These are phyloP conservation scores for Hemitrygon akajei DNA, from an alignment of 2,797 vertebrate genomes.

Conservation along the genomic window DNA sequence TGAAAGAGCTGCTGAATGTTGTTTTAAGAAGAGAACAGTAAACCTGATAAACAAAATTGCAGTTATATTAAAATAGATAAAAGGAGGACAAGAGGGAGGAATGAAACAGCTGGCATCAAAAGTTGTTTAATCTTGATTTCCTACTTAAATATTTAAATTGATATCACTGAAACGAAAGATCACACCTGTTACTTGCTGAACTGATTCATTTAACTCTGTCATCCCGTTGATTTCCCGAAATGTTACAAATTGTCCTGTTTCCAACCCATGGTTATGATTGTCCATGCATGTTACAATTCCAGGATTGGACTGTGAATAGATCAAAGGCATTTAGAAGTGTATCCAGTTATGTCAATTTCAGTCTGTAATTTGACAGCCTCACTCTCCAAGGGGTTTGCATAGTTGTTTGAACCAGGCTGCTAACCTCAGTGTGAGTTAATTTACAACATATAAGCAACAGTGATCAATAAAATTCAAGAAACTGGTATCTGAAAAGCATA, in stretches of 20 bases:
- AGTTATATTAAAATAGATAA: background rate
- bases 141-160: slow-evolving; percentile 13
- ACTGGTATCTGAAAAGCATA: background rate
- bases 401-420: background rate
- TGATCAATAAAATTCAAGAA: background rate
- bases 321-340: background rate
- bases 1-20: background rate
- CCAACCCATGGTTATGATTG: slow-evolving; percentile 82
- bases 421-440: background rate
- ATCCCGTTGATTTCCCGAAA: slow-evolving; percentile 92
- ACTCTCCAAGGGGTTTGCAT: no score
- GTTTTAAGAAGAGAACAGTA: background rate
- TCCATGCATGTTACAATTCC: slow-evolving; percentile 92
- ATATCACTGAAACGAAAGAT: background rate
- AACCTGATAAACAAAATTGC: background rate
- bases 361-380: background rate
- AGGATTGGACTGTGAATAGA: slow-evolving; percentile 68
- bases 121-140: background rate
- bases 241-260: slow-evolving; percentile 81
- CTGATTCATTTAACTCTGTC: slow-evolving; percentile 74
- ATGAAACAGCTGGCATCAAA: background rate
- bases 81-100: background rate
- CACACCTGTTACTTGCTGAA: slow-evolving; percentile 69
- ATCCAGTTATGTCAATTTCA: background rate
- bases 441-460: background rate